Conservation (phyloP, 2,113 vertebrate species). For the Rhynchopsitta pachyrhyncha region DNA sequence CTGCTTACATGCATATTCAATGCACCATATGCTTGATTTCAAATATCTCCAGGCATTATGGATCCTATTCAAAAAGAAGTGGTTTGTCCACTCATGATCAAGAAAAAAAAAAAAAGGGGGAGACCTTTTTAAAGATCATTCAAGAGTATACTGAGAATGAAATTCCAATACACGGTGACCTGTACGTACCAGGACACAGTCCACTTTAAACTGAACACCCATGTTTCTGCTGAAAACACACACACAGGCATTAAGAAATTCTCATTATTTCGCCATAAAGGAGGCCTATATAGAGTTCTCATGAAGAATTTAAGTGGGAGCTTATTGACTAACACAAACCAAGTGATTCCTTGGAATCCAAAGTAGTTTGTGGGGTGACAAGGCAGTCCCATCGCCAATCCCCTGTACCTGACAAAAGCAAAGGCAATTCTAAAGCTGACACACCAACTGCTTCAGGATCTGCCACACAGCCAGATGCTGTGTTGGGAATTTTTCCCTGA, state of each 20-base stretch:
- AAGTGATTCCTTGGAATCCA: background rate
- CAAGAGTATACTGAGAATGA: conserved; percentile 20
- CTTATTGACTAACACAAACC: background rate
- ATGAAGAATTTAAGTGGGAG: background rate
- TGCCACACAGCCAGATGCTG: background rate
- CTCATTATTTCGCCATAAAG: conserved; percentile 28
- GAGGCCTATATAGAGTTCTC: background rate
- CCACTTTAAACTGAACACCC: background rate
- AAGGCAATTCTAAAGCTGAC: conserved; percentile 9
- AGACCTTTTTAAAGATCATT: conserved; percentile 33
- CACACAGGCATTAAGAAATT: background rate
- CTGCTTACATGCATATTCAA: conserved; percentile 42
- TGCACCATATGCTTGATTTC: conserved; percentile 55
- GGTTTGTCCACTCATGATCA: conserved; percentile 20
- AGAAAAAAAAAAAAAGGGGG: background rate
- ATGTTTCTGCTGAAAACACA: conserved; percentile 7
- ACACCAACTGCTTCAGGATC: conserved; percentile 16
- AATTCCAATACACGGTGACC: conserved; percentile 8
- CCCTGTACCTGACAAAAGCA: background rate
- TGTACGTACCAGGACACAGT: background rate
- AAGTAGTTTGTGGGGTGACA: background rate
- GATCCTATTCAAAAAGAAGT: conserved; percentile 54
- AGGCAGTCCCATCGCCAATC: background rate
- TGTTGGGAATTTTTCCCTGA: conserved; percentile 21
- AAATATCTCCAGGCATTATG: conserved; percentile 47